These are phyloP conservation scores for Acrocephalus scirpaceus DNA, from an alignment of 2,797 vertebrate species.

Conservation along the genomic window DNA sequence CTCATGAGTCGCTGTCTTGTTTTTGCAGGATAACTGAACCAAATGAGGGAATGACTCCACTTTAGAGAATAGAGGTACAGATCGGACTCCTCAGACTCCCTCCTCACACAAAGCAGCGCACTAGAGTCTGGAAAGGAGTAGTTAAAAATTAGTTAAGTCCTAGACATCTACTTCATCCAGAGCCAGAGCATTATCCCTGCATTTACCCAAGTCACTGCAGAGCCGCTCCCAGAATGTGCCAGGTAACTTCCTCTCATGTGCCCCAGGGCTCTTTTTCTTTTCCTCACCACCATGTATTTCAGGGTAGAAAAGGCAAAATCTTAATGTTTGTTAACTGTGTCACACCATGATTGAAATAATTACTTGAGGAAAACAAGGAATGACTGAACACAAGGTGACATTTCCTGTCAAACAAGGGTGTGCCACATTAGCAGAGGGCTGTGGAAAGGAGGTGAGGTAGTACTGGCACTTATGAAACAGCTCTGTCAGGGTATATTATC, in stretches of 20 bases:
- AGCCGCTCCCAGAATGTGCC: not conserved
- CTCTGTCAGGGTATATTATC: slow-evolving; percentile 6
- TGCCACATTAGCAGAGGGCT: not conserved
- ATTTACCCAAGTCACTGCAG: not conserved
- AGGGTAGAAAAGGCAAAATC: not conserved
- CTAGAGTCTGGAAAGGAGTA: not conserved
- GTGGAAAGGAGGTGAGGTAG: slow-evolving; percentile 2
- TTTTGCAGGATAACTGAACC: not conserved
- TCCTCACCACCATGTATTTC: not conserved
- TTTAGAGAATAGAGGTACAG: not conserved
- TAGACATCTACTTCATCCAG: not conserved
- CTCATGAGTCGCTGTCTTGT: not conserved
- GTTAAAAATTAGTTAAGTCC: not conserved
- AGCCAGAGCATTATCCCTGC: rapidly evolving
- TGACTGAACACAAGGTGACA: not conserved
- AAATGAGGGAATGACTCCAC: not conserved
- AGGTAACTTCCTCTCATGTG: not conserved
- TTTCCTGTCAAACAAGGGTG: slow-evolving; percentile 53
- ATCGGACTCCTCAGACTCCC: not conserved
- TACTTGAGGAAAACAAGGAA: not conserved
- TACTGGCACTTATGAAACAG: not conserved
- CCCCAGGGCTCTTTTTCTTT: not conserved
- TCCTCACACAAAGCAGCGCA: not conserved
- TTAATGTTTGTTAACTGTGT: not conserved
- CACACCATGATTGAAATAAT: not conserved